Conservation (phyloP, 2,888 invertebrate species). For the Dynastes tityus region DNA sequence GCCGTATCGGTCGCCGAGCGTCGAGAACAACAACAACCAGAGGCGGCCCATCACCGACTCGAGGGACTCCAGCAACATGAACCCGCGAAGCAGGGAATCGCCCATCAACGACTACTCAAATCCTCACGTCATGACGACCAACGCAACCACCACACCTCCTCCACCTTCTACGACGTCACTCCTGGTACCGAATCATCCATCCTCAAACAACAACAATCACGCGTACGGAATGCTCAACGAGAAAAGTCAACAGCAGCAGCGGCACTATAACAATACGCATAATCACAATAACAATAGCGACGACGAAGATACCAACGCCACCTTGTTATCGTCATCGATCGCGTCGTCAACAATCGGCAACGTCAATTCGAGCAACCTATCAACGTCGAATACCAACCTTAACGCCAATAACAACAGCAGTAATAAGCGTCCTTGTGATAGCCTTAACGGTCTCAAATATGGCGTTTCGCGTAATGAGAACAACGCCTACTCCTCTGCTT, state of each 20-base stretch:
- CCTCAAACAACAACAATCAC: conserved; percentile 35
- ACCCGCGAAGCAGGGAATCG: conserved; percentile 68
- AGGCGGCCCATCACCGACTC: conserved; percentile 69
- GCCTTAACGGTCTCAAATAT: conserved; percentile 66
- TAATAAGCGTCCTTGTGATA: conserved; percentile 67
- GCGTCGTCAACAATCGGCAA: conserved; percentile 31
- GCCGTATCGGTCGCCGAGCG: conserved; percentile 68
- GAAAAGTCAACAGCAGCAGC: conserved; percentile 55
- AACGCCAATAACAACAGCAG: conserved; percentile 8
- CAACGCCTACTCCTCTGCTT: conserved; percentile 1
- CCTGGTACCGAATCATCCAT: conserved; percentile 4
- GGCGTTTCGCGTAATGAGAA: conserved; percentile 57
- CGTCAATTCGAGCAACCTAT: conserved; percentile 30
- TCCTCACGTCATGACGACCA: conserved; percentile 46
- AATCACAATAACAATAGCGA: conserved; percentile 56
- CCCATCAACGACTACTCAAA: conserved; percentile 56
- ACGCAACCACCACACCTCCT: conserved; percentile 27
- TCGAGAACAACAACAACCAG: conserved; percentile 67
- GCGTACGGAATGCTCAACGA: conserved; percentile 64
- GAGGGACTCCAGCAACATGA: conserved; percentile 71
- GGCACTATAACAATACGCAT: conserved; percentile 54
- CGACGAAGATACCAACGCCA: conserved; percentile 59
- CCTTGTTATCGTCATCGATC: conserved; percentile 4
- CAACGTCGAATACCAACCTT: conserved; percentile 10
- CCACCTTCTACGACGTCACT: not conserved